phyloP scores from a whole-genome alignment of 2,113 vertebrate species.

The Antechinus stuartii region DNA sequence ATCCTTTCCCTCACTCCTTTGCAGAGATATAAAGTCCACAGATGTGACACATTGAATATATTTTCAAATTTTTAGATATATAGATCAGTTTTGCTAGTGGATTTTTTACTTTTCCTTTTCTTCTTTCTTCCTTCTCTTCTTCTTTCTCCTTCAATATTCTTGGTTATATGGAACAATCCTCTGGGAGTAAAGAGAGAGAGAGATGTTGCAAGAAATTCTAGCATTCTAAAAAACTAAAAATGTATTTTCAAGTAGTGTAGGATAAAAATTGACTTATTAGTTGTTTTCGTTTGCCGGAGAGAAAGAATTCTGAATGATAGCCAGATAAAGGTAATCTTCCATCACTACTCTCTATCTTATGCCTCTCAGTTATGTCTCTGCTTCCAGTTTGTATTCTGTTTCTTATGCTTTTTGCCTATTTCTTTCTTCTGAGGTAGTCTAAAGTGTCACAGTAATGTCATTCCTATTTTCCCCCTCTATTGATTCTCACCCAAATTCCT shows the following conservation, averaged over 20 bases:
- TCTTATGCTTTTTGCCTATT: neutral
- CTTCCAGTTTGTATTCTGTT: neutral
- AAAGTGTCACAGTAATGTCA: neutral
- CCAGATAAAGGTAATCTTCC: neutral
- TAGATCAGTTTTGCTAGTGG: neutral
- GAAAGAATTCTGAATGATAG: neutral
- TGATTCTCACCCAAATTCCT: neutral
- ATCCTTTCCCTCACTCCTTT: neutral
- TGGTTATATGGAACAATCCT: neutral
- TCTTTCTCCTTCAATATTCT: neutral
- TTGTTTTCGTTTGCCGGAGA: neutral
- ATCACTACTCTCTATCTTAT: neutral
- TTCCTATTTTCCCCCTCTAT: neutral
- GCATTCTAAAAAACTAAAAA: neutral
- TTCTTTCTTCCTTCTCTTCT: neutral
- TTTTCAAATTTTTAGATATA: neutral
- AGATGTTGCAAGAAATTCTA: neutral
- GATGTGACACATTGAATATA: neutral
- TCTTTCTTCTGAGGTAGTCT: neutral
- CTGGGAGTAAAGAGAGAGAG: neutral
- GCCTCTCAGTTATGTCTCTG: neutral
- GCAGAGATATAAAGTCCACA: neutral
- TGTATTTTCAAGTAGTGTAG: neutral
- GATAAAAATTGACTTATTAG: neutral
- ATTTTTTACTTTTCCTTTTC: neutral